A percentile compares a stretch with the other conserved stretches of the same genome.
Conservation (phyloP, 2,888 invertebrate species). For the Agrilus mali region DNA sequence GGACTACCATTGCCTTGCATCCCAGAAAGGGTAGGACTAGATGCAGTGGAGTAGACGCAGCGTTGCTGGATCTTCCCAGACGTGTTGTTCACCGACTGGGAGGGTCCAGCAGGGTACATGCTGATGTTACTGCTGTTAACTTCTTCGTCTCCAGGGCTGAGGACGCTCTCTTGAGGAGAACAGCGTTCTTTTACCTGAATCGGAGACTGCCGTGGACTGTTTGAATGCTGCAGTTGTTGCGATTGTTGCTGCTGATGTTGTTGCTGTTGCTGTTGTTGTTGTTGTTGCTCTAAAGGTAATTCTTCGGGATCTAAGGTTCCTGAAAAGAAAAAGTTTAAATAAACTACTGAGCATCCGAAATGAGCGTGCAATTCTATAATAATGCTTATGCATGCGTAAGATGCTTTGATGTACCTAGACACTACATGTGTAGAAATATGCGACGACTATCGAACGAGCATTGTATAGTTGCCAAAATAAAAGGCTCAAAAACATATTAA, state of each 20-base stretch:
- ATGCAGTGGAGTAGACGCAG: conserved; percentile 59
- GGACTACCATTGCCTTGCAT: conserved; percentile 29
- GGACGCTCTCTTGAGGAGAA: conserved; percentile 37
- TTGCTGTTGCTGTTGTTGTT: conserved; percentile 18
- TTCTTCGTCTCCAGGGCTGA: conserved; percentile 60
- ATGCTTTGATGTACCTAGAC: too few relatives aligned
- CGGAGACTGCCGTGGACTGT: conserved; percentile 26
- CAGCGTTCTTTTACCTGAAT: conserved; percentile 39
- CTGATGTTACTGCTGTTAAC: conserved; percentile 55
- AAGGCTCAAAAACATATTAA: too few relatives aligned
- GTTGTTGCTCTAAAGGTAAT: conserved; percentile 52
- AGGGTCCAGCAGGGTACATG: conserved; percentile 38
- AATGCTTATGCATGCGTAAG: too few relatives aligned
- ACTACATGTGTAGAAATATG: too few relatives aligned
- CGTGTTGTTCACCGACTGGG: conserved; percentile 24
- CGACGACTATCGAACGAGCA: too few relatives aligned
- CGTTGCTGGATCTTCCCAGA: conserved; percentile 33
- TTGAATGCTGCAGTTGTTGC: conserved; percentile 12
- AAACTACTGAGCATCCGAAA: too few relatives aligned
- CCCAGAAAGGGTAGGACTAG: conserved; percentile 37
- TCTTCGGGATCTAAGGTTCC: conserved; percentile 73
- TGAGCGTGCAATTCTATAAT: too few relatives aligned
- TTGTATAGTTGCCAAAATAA: too few relatives aligned
- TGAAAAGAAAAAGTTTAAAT: conserved; percentile 36
- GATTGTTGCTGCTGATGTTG: conserved; percentile 13